A percentile compares a stretch with the other conserved stretches of the same genome.
phyloP scores from a whole-genome alignment of 2,888 invertebrate species.

The Aradus depressus region DNA sequence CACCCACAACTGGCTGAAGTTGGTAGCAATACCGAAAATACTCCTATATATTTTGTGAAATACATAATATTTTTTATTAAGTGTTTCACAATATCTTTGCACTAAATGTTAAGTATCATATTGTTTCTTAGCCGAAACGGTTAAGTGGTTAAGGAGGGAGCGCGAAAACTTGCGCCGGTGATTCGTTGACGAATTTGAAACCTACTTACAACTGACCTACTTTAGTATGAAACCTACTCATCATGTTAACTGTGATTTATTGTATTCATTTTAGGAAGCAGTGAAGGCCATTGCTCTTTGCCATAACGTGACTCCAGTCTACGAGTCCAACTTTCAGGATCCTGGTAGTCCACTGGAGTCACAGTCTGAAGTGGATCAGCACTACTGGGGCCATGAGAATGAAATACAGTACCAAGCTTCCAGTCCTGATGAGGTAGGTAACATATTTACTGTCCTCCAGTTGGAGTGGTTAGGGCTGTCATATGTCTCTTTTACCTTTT shows the following conservation, averaged over 20 bases:
- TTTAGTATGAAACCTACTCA: too few species aligned
- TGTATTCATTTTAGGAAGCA: conserved; percentile 52
- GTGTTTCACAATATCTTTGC: too few species aligned
- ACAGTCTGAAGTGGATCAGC: conserved; percentile 49
- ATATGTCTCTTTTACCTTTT: background rate
- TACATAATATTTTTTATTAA: too few species aligned
- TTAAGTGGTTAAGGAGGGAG: too few species aligned
- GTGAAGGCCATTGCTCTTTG: conserved; percentile 92
- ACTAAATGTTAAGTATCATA: too few species aligned
- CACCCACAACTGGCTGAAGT: too few species aligned
- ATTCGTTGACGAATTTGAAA: too few species aligned
- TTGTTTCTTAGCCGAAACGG: too few species aligned
- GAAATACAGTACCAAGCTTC: conserved; percentile 53
- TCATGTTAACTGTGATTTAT: background rate
- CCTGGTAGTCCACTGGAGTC: conserved; percentile 32
- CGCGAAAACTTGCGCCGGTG: too few species aligned
- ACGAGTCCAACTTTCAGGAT: conserved; percentile 35
- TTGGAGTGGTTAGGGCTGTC: background rate
- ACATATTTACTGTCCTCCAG: background rate
- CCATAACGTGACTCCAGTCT: conserved; percentile 97
- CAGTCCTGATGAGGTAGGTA: conserved; percentile 57
- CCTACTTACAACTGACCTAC: too few species aligned
- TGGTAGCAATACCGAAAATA: too few species aligned
- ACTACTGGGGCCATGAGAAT: conserved; percentile 34
- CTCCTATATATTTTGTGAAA: too few species aligned